Evolutionary conservation across 2,113 vertebrate genomes (phyloP), one percentile per base, ranked within the genome.

Genomic region (Petrocephalus microphthalmus): DNA sequence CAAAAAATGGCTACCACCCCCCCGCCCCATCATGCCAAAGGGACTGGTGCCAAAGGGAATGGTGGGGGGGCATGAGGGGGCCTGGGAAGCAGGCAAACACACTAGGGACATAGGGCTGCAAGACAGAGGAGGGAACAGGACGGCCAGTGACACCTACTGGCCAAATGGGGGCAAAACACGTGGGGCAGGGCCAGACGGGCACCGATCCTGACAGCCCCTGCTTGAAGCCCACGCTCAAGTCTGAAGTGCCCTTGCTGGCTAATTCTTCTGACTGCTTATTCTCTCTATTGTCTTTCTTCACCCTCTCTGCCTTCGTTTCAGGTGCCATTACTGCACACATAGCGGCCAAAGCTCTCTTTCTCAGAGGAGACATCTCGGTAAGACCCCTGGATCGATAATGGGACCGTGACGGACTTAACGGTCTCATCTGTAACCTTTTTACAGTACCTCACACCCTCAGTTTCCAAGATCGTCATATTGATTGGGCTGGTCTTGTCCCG

Each of bases 381-480:
- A 94, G 90, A 89, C 85, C 88, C 54, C 88, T 86, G 86, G 90
- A 91, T 94, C 94, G 3, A 95, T 95, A 92, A 71, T 86, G 90
- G 91, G 89, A 93, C 93, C 89, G 91, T 89, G 89, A 92, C 91
- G 89, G 88, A 91, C 91, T 93, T 92, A 94, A 92, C 89, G 87
- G 89, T 88, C 91, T 92, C 89, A 94, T 92, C 93, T 94, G 92
- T 93, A 93, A 93, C 89, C 89, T 92, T 93, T 42, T 93, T 92
- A 91, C 92, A 93, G 92, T 91, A 90, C 90, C 89, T 81, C 86
- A 90, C 93, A 92, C 91, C 90, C 92, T 90, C 45, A 88, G 89
- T 89, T 91, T 90, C 87, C 91, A 92, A 92, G 91, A 94, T 93
- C 92, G 91, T 90, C 37, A 57, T 91, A 94, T 95, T 92, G 94